Evolutionary conservation across 2,113 vertebrate species (phyloP).

Genomic region (Gorilla gorilla): DNA sequence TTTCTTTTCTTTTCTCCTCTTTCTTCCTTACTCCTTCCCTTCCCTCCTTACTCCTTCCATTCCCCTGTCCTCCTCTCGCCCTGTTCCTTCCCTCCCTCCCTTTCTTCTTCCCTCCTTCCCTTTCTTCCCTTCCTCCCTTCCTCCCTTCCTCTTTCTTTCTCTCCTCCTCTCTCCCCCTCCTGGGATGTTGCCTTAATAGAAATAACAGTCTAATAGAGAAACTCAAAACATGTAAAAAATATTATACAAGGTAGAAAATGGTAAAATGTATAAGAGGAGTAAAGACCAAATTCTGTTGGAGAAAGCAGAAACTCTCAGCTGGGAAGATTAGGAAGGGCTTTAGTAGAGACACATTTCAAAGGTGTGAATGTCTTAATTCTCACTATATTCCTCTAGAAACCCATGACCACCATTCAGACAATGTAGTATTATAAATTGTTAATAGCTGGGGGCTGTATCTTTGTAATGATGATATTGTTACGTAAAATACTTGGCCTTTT

Average conservation of each 20-base stretch:
- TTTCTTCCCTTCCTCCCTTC: neutral
- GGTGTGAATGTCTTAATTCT: neutral
- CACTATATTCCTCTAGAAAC: neutral
- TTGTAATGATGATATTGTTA: neutral
- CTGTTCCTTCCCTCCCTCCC: neutral
- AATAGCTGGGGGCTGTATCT: neutral
- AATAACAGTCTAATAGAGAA: neutral
- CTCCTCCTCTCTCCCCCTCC: neutral
- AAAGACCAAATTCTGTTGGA: neutral
- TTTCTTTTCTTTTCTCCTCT: conserved; percentile 13
- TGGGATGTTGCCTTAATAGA: neutral
- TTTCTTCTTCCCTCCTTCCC: neutral
- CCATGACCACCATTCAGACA: neutral
- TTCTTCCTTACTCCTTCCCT: neutral
- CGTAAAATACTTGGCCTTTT: neutral
- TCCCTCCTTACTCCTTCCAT: neutral
- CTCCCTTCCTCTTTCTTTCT: neutral
- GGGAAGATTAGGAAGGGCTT: neutral
- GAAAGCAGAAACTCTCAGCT: neutral
- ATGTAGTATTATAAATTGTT: neutral
- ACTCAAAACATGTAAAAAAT: neutral
- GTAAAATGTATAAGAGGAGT: fast-evolving
- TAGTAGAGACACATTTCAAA: neutral
- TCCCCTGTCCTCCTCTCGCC: too few species aligned
- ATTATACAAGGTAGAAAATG: neutral